Percentiles rank a stretch among this genome's conserved stretches.
Conservation (phyloP, 2,113 vertebrate genomes). For the Dinomys branickii region DNA sequence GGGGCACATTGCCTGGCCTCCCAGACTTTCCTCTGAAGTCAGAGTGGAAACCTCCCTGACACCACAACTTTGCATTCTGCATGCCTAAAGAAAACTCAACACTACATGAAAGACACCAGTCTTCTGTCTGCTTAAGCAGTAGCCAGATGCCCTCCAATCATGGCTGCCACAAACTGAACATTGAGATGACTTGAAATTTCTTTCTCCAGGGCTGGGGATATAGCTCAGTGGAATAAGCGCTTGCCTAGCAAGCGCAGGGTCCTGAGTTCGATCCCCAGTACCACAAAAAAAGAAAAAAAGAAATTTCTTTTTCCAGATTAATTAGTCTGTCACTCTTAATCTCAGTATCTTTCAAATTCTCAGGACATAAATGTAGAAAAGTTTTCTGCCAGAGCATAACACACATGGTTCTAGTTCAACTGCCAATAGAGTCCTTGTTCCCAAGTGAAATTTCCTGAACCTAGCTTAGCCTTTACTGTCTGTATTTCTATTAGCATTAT, state of each 20-base stretch:
- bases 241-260: too few relatives aligned
- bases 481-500: not conserved
- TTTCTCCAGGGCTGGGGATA: too few relatives aligned
- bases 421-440: not conserved
- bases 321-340: not conserved
- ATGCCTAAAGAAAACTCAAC: not conserved
- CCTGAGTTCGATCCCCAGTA: too few relatives aligned
- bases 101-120: not conserved
- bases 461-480: not conserved
- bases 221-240: too few relatives aligned
- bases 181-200: not conserved
- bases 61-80: not conserved
- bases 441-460: not conserved
- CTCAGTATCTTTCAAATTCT: not conserved
- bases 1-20: not conserved
- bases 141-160: not conserved
- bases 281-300: too few relatives aligned
- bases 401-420: not conserved
- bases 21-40: not conserved
- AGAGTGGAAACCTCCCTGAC: not conserved
- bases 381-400: not conserved
- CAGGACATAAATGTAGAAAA: not conserved
- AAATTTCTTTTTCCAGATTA: not conserved
- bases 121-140: not conserved
- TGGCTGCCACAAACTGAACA: not conserved